Evolutionary conservation across 1,140 invertebrate genomes (phyloP).

Genomic region (Riptortus pedestris): DNA sequence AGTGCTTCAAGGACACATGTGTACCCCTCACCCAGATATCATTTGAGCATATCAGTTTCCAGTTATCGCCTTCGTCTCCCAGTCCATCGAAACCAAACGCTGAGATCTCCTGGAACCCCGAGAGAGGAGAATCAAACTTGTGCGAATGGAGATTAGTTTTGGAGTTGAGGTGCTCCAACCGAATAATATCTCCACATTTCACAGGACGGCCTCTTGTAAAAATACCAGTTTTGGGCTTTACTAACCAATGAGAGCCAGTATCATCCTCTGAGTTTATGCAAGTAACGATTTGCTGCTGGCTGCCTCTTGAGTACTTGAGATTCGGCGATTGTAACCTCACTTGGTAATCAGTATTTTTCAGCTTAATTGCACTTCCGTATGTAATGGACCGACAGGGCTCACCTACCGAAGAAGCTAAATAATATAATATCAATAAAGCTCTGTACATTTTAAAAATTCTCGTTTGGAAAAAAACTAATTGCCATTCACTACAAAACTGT

Average conservation of each 20-base stretch:
- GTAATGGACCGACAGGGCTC: neutral
- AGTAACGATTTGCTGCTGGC: conserved; percentile 17
- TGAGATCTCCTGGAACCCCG: neutral
- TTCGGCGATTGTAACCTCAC: conserved; percentile 11
- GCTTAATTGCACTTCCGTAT: conserved; percentile 19
- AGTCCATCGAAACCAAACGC: conserved; percentile 8
- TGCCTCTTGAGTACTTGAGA: conserved; percentile 9
- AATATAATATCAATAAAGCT: too few relatives aligned
- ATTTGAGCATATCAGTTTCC: conserved; percentile 4
- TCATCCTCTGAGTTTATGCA: neutral
- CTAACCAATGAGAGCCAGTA: neutral
- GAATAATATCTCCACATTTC: conserved; percentile 10
- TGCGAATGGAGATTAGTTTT: conserved; percentile 19
- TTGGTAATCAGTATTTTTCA: neutral
- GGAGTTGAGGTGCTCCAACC: conserved; percentile 9
- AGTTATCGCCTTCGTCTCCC: conserved; percentile 9
- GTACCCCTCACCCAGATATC: neutral
- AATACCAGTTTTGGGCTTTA: neutral
- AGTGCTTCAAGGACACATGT: neutral
- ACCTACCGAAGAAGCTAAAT: neutral
- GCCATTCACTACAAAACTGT: too few relatives aligned
- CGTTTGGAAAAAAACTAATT: too few relatives aligned
- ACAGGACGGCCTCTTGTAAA: neutral
- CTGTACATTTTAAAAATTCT: too few relatives aligned
- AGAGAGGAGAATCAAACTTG: neutral